Percentiles rank a stretch among this genome's conserved stretches.
Evolutionary conservation across 2,797 vertebrate genomes (phyloP).

Genomic region (Steatocranus sp.): DNA sequence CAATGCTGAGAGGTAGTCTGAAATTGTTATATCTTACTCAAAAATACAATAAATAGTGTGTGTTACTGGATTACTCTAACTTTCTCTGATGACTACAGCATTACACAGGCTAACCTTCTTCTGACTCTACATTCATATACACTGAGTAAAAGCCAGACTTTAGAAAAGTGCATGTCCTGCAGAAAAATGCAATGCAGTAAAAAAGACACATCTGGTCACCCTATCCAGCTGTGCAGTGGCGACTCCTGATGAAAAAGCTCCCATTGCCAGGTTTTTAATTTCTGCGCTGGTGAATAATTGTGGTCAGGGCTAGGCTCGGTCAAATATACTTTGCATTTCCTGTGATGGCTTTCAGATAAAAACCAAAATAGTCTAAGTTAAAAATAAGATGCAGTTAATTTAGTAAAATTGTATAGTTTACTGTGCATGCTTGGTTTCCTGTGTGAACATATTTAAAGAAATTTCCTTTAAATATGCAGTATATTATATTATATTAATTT

Average conservation of each 20-base stretch:
- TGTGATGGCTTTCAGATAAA: neutral
- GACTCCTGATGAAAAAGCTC: neutral
- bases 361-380: neutral
- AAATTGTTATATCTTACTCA: neutral
- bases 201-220: neutral
- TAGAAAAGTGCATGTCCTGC: neutral
- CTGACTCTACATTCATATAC: neutral
- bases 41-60: neutral
- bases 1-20: fast-evolving
- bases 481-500: too few species aligned
- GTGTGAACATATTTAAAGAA: neutral
- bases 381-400: neutral
- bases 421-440: neutral
- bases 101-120: neutral
- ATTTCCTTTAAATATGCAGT: neutral
- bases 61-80: neutral
- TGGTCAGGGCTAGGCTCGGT: fast-evolving
- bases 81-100: neutral
- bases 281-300: fast-evolving
- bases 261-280: neutral
- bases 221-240: fast-evolving
- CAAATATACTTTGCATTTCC: neutral
- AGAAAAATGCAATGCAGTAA: neutral
- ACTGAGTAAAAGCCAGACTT: neutral
- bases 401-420: neutral